These are phyloP conservation scores for Drosophila paulistorum DNA, from an alignment of 1,140 invertebrate genomes.

Conservation along the genomic window DNA sequence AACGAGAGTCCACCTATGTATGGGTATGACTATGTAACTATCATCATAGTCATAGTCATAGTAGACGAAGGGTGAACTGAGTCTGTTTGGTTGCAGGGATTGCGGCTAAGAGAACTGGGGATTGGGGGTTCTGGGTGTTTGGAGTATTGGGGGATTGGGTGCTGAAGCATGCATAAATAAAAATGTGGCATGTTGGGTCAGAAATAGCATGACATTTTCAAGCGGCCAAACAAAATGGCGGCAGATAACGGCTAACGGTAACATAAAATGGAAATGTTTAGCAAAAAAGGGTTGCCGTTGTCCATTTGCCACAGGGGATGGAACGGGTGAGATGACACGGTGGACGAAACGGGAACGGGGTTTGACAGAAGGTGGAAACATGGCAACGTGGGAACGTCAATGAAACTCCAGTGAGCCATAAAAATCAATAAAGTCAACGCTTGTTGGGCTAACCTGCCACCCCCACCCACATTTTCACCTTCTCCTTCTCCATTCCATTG, in stretches of 20 bases:
- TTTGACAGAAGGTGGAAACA: not conserved
- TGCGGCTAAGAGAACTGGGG: not conserved
- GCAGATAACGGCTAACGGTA: slow-evolving; percentile 46
- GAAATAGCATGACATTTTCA: slow-evolving; percentile 76
- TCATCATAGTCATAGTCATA: not conserved
- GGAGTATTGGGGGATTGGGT: slow-evolving; percentile 12
- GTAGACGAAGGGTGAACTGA: not conserved
- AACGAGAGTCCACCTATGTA: not conserved
- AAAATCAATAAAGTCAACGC: slow-evolving; percentile 74
- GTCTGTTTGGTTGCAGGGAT: not conserved
- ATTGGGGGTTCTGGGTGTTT: not conserved
- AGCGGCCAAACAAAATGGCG: slow-evolving; percentile 68
- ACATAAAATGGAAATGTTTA: slow-evolving; percentile 73
- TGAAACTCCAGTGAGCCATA: slow-evolving; percentile 65
- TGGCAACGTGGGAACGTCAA: not conserved
- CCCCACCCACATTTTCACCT: not conserved
- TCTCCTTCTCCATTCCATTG: not conserved
- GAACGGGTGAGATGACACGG: not conserved
- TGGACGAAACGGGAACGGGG: no score
- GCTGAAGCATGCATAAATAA: slow-evolving; percentile 71
- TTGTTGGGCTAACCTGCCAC: slow-evolving; percentile 2
- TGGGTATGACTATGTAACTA: not conserved
- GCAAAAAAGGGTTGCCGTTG: slow-evolving; percentile 60
- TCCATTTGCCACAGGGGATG: slow-evolving; percentile 15
- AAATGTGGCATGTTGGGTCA: slow-evolving; percentile 78